A percentile compares a stretch with the other conserved stretches of the same genome.
Conservation (phyloP, 2,888 invertebrate species). For the Athripsodes cinereus region DNA sequence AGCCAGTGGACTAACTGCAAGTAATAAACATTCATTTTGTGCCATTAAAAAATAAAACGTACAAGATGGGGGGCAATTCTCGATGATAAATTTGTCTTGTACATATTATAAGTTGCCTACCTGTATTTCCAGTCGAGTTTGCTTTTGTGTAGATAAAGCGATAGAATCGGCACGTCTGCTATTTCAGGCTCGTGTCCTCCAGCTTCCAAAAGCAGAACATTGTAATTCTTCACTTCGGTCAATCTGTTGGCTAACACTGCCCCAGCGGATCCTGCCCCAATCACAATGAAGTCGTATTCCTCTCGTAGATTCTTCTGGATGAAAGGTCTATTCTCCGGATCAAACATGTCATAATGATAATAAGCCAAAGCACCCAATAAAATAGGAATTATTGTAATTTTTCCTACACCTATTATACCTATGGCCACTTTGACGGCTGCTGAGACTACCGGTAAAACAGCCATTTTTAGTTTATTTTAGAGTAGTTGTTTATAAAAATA, state of each 20-base stretch:
- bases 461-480: no score
- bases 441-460: slow-evolving; percentile 44
- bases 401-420: slow-evolving; percentile 63
- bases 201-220: slow-evolving; percentile 73
- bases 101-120: slow-evolving; percentile 44
- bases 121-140: slow-evolving; percentile 88
- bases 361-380: slow-evolving; percentile 72
- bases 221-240: slow-evolving; percentile 72
- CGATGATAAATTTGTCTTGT: no score
- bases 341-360: slow-evolving; percentile 78
- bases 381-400: slow-evolving; percentile 67
- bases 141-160: slow-evolving; percentile 82
- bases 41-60: no score
- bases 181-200: slow-evolving; percentile 85
- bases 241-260: slow-evolving; percentile 76
- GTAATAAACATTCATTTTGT: no score
- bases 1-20: no score
- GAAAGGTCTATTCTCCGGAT: slow-evolving; percentile 76
- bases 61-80: no score
- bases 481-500: no score
- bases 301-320: slow-evolving; percentile 57
- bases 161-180: slow-evolving; percentile 80
- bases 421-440: slow-evolving; percentile 67
- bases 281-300: slow-evolving; percentile 76
- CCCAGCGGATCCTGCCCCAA: slow-evolving; percentile 83